Percentiles rank a stretch among this genome's conserved stretches.
Conservation (phyloP, 2,113 vertebrate genomes). For the Xenus cinereus region DNA sequence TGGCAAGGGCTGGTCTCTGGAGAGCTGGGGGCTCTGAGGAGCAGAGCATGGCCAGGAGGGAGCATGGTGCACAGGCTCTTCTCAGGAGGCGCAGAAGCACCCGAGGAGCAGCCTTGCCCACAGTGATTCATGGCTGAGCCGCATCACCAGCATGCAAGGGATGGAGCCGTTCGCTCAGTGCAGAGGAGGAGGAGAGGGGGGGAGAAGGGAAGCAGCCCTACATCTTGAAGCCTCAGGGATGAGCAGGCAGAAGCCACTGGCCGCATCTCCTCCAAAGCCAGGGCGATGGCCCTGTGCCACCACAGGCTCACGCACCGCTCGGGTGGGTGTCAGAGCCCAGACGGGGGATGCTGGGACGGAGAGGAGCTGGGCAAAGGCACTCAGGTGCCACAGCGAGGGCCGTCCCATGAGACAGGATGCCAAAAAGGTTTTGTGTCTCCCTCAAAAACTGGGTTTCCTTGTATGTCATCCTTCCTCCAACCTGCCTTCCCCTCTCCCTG, state of each 20-base stretch:
- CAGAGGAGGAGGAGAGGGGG: not conserved
- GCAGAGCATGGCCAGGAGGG: not conserved
- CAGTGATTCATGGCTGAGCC: not conserved
- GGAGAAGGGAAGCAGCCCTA: not conserved
- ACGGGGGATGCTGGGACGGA: not conserved
- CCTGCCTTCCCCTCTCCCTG: not conserved
- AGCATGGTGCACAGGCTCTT: not conserved
- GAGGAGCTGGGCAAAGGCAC: not conserved
- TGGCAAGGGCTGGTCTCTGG: rapidly evolving
- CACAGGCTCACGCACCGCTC: not conserved
- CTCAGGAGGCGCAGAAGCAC: not conserved
- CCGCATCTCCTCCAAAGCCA: not conserved
- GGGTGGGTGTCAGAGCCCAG: not conserved
- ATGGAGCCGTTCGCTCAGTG: rapidly evolving
- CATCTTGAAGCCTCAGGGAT: not conserved
- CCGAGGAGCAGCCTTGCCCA: not conserved
- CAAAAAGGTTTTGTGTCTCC: not conserved
- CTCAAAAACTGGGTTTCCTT: not conserved
- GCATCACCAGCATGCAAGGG: rapidly evolving
- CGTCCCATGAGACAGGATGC: not conserved
- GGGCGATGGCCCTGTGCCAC: not conserved
- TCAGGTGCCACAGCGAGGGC: not conserved
- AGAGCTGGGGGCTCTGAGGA: not conserved
- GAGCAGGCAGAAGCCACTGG: not conserved
- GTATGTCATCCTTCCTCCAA: not conserved